Evolutionary conservation across 2,888 invertebrate genomes (phyloP).

Genomic region (Bugulina stolonifera): DNA sequence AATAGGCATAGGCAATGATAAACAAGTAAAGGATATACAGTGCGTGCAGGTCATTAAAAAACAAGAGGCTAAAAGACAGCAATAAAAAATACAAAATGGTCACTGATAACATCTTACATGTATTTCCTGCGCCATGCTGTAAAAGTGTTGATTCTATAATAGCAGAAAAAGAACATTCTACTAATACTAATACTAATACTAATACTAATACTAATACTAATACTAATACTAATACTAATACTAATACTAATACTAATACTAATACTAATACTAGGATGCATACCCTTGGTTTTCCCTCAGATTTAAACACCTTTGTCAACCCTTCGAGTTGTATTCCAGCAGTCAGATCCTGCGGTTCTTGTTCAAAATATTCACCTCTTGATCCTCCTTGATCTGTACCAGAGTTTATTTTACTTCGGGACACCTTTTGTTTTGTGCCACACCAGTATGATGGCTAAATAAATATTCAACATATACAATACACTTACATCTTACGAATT

Average conservation of each 20-base stretch:
- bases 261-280: not conserved
- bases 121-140: too few species aligned
- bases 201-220: too few species aligned
- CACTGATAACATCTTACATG: too few species aligned
- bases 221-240: too few species aligned
- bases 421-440: not conserved
- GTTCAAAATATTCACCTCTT: conserved; percentile 1
- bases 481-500: too few species aligned
- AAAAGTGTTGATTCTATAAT: too few species aligned
- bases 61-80: too few species aligned
- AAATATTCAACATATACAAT: too few species aligned
- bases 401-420: conserved; percentile 44
- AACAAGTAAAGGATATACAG: not conserved
- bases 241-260: not conserved
- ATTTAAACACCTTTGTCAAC: conserved; percentile 39
- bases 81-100: too few species aligned
- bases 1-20: not conserved
- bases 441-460: conserved; percentile 23
- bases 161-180: too few species aligned
- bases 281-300: not conserved
- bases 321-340: conserved; percentile 30
- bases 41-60: too few species aligned
- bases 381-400: not conserved
- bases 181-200: too few species aligned
- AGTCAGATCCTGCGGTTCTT: not conserved